Evolutionary conservation across 2,888 invertebrate genomes (phyloP), one percentile per base, ranked within the genome.

Genomic region (Troides aeacus): DNA sequence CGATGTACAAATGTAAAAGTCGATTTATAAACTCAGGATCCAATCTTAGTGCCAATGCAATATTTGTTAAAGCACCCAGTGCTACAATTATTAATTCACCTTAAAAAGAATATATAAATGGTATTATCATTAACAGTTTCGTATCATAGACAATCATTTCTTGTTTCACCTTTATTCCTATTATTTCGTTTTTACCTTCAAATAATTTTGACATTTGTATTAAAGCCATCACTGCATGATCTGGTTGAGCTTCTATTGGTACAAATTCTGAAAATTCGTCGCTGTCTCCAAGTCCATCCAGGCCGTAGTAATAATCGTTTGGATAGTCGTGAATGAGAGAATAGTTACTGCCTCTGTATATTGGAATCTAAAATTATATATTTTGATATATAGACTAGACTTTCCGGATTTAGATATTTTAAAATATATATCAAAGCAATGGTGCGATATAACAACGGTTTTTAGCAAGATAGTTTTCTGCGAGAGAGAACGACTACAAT

Each of bases 1-100:
- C 97, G 4, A 97, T 93, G 80, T 93, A 95, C 15, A 97, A 84
- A 39, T 95, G 94, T 72, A 94, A 94, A 0, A 97, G 85, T 74
- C 94, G 92, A 17, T 87, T 74, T 0, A 94, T 85, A 78, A 97
- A 95, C 2, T 93, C 82, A 0, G 95, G 93, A 77, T 95, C 96
- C 76, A 96, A 84, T 79, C 94, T 93, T 12, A 95, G 91, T 10
- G 96, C 95, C 71, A 97, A 80, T 0, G 97, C 97, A 70, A 97
- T 88, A 78, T 97, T 97, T 0, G 97, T 97, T 53, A 97, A 81
- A 0, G 97, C 95, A 0, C 95, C 97, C 23, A 97, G 79, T 59
- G 94, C 93, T 30, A 96, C 87, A 12, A 96, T 72, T 0, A 93
- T 92, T 15, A 96, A 84, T 80, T 95, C 84, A 70, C 92, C 93